A percentile compares a stretch with the other conserved stretches of the same genome.
These are phyloP conservation scores for Recurvirostra avosetta DNA, from an alignment of 2,113 vertebrate genomes.

Conservation along the genomic window DNA sequence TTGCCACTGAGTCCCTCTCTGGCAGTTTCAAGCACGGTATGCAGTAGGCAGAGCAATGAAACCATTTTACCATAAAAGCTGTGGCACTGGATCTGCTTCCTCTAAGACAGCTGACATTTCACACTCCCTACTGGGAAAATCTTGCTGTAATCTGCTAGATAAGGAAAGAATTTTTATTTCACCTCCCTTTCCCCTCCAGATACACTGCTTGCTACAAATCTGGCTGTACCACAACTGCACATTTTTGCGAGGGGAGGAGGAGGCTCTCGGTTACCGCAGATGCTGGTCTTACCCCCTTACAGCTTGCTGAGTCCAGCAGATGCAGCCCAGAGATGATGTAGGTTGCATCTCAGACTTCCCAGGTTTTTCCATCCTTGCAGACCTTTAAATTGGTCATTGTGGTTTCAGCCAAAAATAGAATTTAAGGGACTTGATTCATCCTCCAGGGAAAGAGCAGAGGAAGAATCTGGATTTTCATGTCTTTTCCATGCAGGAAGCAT, in stretches of 20 bases:
- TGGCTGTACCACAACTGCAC: not conserved
- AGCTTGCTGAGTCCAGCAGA: slow-evolving; percentile 24
- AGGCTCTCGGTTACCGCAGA: not conserved
- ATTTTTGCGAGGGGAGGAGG: slow-evolving; percentile 3
- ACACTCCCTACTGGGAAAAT: not conserved
- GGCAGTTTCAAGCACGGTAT: not conserved
- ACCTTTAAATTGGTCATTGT: not conserved
- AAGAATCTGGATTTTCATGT: not conserved
- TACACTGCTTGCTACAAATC: not conserved
- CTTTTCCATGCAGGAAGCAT: not conserved
- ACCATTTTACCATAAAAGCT: not conserved
- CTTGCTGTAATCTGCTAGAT: slow-evolving; percentile 35
- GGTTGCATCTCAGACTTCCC: not conserved
- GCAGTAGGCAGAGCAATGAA: not conserved
- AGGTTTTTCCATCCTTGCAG: not conserved
- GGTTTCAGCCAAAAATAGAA: slow-evolving; percentile 18
- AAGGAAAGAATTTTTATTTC: slow-evolving; percentile 38
- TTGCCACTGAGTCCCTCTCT: not conserved
- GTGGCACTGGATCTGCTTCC: not conserved
- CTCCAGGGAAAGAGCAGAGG: not conserved
- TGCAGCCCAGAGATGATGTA: slow-evolving; percentile 6
- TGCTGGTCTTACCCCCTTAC: not conserved
- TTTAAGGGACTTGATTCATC: not conserved
- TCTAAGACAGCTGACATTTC: not conserved
- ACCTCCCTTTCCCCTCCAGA: not conserved